Conservation (phyloP, 2,113 vertebrate species). For the Cyprinodon tularosa region DNA sequence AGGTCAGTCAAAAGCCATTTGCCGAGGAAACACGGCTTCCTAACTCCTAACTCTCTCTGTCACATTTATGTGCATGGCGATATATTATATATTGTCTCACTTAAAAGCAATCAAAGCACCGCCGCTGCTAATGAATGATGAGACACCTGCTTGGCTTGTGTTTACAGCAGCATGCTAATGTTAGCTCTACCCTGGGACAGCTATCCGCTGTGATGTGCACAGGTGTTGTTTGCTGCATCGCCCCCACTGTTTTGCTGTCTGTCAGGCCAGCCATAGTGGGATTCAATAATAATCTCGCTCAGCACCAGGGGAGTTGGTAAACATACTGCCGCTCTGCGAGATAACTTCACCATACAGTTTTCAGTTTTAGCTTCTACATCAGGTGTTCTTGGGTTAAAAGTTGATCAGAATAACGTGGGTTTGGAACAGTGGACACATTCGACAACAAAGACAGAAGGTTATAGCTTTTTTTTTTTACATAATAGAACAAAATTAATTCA, state of each 20-base stretch:
- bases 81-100: constrained; percentile 10
- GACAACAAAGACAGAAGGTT: background rate
- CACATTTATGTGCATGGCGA: constrained; percentile 1
- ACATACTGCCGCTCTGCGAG: constrained; percentile 31
- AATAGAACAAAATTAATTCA: background rate
- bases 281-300: constrained; percentile 53
- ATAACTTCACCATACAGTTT: constrained; percentile 23
- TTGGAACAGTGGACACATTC: background rate
- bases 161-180: constrained; percentile 57
- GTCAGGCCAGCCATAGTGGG: constrained; percentile 27
- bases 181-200: constrained; percentile 46
- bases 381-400: background rate
- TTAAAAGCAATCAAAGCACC: constrained; percentile 24
- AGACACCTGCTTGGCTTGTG: constrained; percentile 53
- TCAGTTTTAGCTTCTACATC: constrained; percentile 1
- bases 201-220: constrained; percentile 50
- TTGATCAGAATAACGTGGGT: too few species aligned
- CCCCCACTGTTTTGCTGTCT: constrained; percentile 28
- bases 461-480: background rate
- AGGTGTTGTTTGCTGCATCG: constrained; percentile 60
- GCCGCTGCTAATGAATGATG: constrained; percentile 23
- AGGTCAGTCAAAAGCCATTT: constrained; percentile 7
- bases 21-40: background rate
- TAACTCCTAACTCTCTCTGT: constrained; percentile 3
- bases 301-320: constrained; percentile 27